Conservation (phyloP, 2,888 invertebrate species). For the Chaetogeoica ovagalla region DNA sequence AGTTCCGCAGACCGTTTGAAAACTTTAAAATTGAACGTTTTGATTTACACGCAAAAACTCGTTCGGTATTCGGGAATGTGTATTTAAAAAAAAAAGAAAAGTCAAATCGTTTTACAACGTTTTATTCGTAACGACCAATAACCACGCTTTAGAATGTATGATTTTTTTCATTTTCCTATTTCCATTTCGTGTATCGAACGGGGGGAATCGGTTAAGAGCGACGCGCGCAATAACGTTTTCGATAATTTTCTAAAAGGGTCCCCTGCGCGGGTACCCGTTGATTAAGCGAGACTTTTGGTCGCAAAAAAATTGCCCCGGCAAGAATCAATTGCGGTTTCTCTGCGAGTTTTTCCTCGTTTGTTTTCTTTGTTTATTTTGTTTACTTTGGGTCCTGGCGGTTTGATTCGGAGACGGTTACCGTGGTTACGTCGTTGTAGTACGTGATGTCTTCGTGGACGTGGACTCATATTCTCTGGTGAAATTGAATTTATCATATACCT, state of each 20-base stretch:
- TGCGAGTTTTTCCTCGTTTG: neutral
- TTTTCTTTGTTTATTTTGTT: constrained; percentile 44
- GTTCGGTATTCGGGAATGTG: too few species aligned
- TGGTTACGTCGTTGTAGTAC: constrained; percentile 44
- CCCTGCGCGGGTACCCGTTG: constrained; percentile 45
- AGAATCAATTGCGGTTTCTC: constrained; percentile 29
- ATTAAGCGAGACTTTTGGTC: constrained; percentile 34
- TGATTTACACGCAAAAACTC: too few species aligned
- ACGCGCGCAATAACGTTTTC: neutral
- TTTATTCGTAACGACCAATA: too few species aligned
- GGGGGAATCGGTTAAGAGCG: neutral
- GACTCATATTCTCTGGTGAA: constrained; percentile 30
- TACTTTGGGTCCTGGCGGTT: constrained; percentile 33
- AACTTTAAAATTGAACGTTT: too few species aligned
- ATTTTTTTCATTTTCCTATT: neutral
- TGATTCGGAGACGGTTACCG: constrained; percentile 42
- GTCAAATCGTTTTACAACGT: too few species aligned
- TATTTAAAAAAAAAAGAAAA: too few species aligned
- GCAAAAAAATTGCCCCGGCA: constrained; percentile 29
- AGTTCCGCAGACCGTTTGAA: too few species aligned
- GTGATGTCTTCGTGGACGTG: constrained; percentile 47
- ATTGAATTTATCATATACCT: constrained; percentile 26
- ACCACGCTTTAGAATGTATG: neutral
- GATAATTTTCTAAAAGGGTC: constrained; percentile 19
- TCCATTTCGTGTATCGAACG: neutral